Base-by-base conservation (phyloP, 2,888 invertebrate genomes). In the Trisateles emortualis region DNA sequence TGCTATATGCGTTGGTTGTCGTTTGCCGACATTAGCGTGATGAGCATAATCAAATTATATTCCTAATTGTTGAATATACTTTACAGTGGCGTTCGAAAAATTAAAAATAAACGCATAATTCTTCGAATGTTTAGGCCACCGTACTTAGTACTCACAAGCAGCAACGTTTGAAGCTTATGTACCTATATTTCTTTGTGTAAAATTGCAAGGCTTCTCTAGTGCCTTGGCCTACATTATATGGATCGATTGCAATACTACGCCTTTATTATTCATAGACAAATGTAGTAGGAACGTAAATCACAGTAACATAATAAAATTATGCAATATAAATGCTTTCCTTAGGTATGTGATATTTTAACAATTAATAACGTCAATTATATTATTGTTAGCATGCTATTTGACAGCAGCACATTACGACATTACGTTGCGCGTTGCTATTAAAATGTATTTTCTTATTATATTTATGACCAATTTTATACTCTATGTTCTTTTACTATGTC, bases 201-300 rank as follows among this genome's bases (percentile, higher is more conserved):
- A 43, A 54, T 30, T 58, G 52, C 50, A 68, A 65, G 63, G 52
- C 52, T 63, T 63, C 54, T 10, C 10, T 11, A 43, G 14, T 40
- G 14, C 65, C 63, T 65, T 68, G 72, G 42, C 57, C 63, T 56
- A 68, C 46, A 46, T 55, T n/a, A 10, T 10, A 41, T 51, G 24
- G 30, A 65, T 63, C 63, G 65, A 72, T 66, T 55, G 5, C 35
- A 59, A 36, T 56, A 33, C 17, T 52, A 40, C 26, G 26, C 1
- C 19, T 30, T 38, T 50, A 40, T 26, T 26, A 14, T 43, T 43
- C 13, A n/a, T 24, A 36, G 35, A 16, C 16, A 10, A 9, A 16
- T 14, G 8, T 3, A 11, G 3, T 33, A 11, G 13, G 8, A 35
- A 16, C 11, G 6, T 35, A 10, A 16, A 16, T 16, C 13, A 16